phyloP scores from a whole-genome alignment of 2,888 invertebrate genomes.

The Theodoxus fluviatilis region DNA sequence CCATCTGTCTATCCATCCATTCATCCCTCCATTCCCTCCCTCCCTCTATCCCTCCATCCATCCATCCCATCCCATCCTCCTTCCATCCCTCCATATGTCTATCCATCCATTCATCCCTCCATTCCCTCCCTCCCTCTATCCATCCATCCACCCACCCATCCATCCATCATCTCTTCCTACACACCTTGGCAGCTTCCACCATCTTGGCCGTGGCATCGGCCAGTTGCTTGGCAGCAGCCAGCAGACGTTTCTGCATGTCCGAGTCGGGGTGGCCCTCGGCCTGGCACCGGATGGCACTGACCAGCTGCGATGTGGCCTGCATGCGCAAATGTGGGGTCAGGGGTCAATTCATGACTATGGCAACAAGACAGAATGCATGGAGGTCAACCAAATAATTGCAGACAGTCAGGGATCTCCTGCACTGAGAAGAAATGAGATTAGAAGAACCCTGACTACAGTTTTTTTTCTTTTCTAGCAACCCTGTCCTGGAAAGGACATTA shows the following conservation, averaged over 20 bases:
- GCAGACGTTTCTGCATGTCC: conserved; percentile 84
- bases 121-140: neutral
- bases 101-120: neutral
- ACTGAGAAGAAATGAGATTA: no score
- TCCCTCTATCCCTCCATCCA: neutral
- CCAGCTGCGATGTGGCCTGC: conserved; percentile 87
- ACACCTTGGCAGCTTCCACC: conserved; percentile 89
- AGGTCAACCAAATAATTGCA: no score
- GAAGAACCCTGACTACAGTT: no score
- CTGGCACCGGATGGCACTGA: conserved; percentile 92
- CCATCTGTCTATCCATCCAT: no score
- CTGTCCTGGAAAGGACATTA: no score
- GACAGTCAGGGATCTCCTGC: no score
- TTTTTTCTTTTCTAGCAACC: no score
- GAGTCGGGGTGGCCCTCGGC: conserved; percentile 88
- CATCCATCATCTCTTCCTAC: conserved; percentile 14
- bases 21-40: neutral
- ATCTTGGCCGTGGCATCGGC: conserved; percentile 96
- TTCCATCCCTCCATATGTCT: no score
- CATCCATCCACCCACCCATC: neutral
- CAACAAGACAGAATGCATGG: no score
- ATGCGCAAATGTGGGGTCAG: no score
- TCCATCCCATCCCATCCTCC: no score
- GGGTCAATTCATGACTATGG: no score
- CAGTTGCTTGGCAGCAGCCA: conserved; percentile 90